phyloP scores from a whole-genome alignment of 1,140 invertebrate species.

The Calycopis cecrops region DNA sequence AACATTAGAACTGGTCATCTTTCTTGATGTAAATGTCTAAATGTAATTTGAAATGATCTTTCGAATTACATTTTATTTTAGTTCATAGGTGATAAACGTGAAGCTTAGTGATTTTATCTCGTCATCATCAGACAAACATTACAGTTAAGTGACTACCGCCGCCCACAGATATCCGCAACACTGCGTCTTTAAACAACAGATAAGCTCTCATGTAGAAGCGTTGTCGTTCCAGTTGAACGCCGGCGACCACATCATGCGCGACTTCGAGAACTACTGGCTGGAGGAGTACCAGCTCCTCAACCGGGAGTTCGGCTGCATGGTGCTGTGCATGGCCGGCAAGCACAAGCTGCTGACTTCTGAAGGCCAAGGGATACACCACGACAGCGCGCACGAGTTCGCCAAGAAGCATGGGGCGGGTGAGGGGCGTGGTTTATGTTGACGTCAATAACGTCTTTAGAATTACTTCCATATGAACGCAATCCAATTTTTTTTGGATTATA shows the following conservation, averaged over 20 bases:
- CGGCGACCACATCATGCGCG: background rate
- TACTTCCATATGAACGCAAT: background rate
- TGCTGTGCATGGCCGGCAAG: slow-evolving; percentile 1
- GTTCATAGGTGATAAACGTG: too few species aligned
- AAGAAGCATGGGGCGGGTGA: background rate
- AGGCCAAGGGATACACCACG: background rate
- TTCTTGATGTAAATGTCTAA: too few species aligned
- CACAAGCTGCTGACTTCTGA: background rate
- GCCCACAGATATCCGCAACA: too few species aligned
- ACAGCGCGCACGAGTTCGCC: background rate
- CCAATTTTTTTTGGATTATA: background rate
- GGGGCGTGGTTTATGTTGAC: background rate
- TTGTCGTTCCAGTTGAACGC: background rate
- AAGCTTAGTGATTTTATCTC: too few species aligned
- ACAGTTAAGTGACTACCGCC: too few species aligned
- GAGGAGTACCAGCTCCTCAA: background rate
- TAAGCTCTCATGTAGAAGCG: too few species aligned
- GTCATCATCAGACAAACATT: too few species aligned
- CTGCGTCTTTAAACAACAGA: too few species aligned
- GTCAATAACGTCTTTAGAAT: too few species aligned
- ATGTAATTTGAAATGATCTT: too few species aligned
- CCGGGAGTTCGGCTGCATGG: slow-evolving; percentile 6
- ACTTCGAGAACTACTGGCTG: slow-evolving; percentile 4
- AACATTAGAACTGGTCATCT: too few species aligned
- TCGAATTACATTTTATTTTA: too few species aligned